A percentile compares a stretch with the other conserved stretches of the same genome.
Conservation (phyloP, 2,113 vertebrate genomes). For the Illadopsis cleaveri region DNA sequence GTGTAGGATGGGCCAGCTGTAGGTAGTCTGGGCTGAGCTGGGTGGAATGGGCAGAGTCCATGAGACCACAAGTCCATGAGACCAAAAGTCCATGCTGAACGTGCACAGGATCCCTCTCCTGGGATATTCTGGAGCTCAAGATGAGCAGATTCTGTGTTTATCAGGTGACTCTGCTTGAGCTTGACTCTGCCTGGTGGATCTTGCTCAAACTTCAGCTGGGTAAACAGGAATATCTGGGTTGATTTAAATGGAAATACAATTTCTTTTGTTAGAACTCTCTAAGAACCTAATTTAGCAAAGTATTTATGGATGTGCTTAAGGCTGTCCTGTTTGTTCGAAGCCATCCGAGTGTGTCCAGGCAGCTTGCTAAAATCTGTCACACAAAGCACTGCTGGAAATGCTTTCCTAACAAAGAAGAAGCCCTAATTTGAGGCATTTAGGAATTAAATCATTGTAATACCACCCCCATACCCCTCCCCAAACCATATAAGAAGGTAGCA, state of each 20-base stretch:
- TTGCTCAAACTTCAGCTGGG: neutral
- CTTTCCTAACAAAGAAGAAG: neutral
- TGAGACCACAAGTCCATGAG: neutral
- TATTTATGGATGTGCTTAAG: neutral
- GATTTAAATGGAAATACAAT: neutral
- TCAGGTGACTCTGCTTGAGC: neutral
- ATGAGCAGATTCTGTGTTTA: neutral
- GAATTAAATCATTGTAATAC: constrained; percentile 1
- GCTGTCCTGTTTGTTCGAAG: neutral
- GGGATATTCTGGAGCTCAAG: neutral
- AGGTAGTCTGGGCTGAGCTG: neutral
- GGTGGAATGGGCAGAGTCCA: neutral
- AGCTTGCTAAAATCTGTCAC: neutral
- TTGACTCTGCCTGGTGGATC: neutral
- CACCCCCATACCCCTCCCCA: no score
- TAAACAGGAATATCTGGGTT: neutral
- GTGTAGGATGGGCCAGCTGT: neutral
- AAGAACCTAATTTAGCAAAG: neutral
- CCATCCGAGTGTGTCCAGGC: neutral
- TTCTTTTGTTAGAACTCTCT: neutral
- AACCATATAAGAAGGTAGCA: constrained; percentile 7
- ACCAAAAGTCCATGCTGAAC: rapidly evolving
- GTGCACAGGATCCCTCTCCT: rapidly evolving
- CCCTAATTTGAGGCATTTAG: neutral
- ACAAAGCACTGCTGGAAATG: neutral